Conservation (phyloP, 2,888 invertebrate species). For the Blera fallax region DNA sequence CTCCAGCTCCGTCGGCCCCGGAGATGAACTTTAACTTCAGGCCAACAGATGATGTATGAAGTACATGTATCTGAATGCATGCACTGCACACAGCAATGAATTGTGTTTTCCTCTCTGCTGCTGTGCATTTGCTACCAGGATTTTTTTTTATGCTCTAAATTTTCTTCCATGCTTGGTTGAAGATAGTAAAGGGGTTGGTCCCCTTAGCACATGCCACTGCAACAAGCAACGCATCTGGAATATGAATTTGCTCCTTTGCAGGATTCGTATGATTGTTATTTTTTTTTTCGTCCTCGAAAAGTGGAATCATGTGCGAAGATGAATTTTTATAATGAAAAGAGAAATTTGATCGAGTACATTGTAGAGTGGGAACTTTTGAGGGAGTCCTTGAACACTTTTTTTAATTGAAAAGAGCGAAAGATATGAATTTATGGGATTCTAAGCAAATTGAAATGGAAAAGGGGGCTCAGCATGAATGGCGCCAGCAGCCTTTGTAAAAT, state of each 20-base stretch:
- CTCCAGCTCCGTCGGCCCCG: background rate
- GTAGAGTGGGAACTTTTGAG: background rate
- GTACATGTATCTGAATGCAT: conserved; percentile 61
- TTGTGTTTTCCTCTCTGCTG: conserved; percentile 35
- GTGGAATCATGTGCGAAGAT: conserved; percentile 49
- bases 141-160: conserved; percentile 25
- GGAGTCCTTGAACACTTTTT: conserved; percentile 22
- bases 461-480: background rate
- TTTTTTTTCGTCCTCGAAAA: background rate
- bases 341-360: conserved; percentile 49
- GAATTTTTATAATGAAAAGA: conserved; percentile 51
- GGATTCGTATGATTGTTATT: conserved; percentile 11
- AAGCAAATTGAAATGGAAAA: background rate
- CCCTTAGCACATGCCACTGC: conserved; percentile 45
- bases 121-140: background rate
- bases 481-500: background rate
- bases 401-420: conserved; percentile 32
- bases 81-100: conserved; percentile 54
- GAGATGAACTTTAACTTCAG: conserved; percentile 65
- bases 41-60: conserved; percentile 68
- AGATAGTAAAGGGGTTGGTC: background rate
- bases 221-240: conserved; percentile 54
- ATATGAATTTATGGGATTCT: conserved; percentile 31
- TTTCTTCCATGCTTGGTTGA: conserved; percentile 14
- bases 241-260: conserved; percentile 47